These are phyloP conservation scores for Calliphora vomitoria DNA, from an alignment of 2,888 invertebrate genomes.

Conservation along the genomic window DNA sequence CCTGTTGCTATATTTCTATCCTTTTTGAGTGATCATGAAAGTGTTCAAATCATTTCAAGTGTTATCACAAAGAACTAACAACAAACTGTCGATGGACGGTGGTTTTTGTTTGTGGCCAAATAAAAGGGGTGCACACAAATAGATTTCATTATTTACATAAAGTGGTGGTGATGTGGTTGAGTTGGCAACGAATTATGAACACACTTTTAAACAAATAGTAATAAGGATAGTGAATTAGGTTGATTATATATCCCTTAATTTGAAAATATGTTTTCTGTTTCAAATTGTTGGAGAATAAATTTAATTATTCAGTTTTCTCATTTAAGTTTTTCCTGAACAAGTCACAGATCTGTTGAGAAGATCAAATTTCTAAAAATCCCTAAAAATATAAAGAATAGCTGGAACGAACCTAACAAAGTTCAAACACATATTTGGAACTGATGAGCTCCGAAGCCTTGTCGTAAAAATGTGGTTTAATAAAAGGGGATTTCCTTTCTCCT, in stretches of 20 bases:
- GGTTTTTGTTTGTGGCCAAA: constrained; percentile 22
- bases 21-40: constrained; percentile 42
- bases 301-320: background rate
- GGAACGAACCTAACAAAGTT: too few species aligned
- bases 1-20: background rate
- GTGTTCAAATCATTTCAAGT: constrained; percentile 54
- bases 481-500: too few species aligned
- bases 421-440: too few species aligned
- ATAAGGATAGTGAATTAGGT: too few species aligned
- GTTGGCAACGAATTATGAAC: background rate
- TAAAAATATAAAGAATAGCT: background rate
- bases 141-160: background rate
- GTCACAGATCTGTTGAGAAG: too few species aligned
- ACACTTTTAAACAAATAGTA: background rate
- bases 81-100: constrained; percentile 17
- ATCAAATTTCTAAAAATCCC: too few species aligned
- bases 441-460: too few species aligned
- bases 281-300: too few species aligned
- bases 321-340: too few species aligned
- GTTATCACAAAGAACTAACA: constrained; percentile 42
- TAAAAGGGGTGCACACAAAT: background rate
- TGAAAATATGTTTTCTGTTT: too few species aligned
- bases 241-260: too few species aligned
- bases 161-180: background rate
- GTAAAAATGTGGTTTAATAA: too few species aligned